Conservation (phyloP, 2,113 vertebrate species). For the Nannobrachium achirus region DNA sequence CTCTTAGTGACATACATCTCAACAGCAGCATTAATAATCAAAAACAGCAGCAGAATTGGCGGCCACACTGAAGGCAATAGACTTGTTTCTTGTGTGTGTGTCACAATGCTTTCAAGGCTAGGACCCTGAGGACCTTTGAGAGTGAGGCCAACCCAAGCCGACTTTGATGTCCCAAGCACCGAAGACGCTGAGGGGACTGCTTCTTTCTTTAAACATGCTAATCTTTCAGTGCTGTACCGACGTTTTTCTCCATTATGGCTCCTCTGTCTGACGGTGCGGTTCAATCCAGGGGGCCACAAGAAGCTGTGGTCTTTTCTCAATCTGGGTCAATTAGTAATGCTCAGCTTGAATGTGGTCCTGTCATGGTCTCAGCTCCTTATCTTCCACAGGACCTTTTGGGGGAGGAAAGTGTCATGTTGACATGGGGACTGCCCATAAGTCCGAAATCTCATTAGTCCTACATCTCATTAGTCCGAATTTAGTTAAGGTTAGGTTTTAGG, state of each 20-base stretch:
- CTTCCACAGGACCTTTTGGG: conserved; percentile 30
- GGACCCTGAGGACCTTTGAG: conserved; percentile 42
- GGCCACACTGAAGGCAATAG: conserved; percentile 39
- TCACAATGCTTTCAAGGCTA: conserved; percentile 55
- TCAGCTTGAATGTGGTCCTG: conserved; percentile 32
- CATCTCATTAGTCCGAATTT: too few relatives aligned
- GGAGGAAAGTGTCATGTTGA: conserved; percentile 10
- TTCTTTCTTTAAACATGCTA: conserved; percentile 61
- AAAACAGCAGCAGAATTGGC: conserved; percentile 12
- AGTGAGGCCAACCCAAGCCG: conserved; percentile 51
- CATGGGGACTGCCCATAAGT: too few relatives aligned
- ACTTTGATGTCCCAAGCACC: conserved; percentile 45
- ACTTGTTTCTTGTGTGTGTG: conserved; percentile 56
- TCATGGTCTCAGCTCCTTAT: conserved; percentile 49
- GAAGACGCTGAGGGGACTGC: conserved; percentile 14
- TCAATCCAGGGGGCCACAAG: neutral
- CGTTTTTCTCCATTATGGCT: conserved; percentile 15
- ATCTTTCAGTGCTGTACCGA: conserved; percentile 38
- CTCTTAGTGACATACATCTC: neutral
- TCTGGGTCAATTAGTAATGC: conserved; percentile 34
- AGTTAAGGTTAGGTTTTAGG: too few relatives aligned
- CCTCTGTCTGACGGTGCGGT: neutral
- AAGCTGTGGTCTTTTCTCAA: conserved; percentile 30
- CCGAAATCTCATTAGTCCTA: too few relatives aligned
- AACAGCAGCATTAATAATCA: neutral